Evolutionary conservation across 2,113 vertebrate species (phyloP), one percentile per base, ranked within the genome.

Genomic region (Cyanoramphus novaezelandiae): DNA sequence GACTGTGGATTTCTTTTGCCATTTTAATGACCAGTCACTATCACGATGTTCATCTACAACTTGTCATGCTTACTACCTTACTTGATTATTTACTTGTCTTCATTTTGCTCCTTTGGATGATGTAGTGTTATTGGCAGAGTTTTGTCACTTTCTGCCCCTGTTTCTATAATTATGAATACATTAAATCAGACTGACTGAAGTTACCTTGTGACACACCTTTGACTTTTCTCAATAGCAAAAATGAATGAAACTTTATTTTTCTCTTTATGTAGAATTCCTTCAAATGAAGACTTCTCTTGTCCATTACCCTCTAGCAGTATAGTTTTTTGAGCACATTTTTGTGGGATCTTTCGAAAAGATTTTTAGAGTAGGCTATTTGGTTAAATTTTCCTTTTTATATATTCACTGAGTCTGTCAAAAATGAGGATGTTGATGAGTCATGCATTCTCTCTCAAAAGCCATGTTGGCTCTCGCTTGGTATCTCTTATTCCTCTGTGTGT

Each of bases 91-190:
- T 84, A 17, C 13, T 88, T 86, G 11, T 57, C 50, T 82, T 82
- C 0, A 0, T 43, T 75, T 85, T 87, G 33, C 12, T 82, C 5
- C 31, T 86, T 79, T 72, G 35, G 64, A 47, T 69, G 39, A 16
- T 25, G 6, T 2, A 25, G 9, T 75, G 21, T 75, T 84, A 53
- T 46, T 33, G 82, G 35, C 31, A 86, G 29, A 13, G 17, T 59
- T 90, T 25, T 59, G 41, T 74, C 53, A 50, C 33, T 2, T 3
- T 24, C 37, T 87, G 28, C 24, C 9, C 9, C 10, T 47, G 4
- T 72, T 88, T 52, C 37, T 83, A 0, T 77, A 62, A 47, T 74
- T 57, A 55, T 37, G 53, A 47, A n/a, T 52, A 35, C 0, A 0
- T 77, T 76, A 77, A 86, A 52, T 35, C 68, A 35, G 21, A 69